Conservation (phyloP, 2,113 vertebrate species). For the Megaptera novaeangliae region DNA sequence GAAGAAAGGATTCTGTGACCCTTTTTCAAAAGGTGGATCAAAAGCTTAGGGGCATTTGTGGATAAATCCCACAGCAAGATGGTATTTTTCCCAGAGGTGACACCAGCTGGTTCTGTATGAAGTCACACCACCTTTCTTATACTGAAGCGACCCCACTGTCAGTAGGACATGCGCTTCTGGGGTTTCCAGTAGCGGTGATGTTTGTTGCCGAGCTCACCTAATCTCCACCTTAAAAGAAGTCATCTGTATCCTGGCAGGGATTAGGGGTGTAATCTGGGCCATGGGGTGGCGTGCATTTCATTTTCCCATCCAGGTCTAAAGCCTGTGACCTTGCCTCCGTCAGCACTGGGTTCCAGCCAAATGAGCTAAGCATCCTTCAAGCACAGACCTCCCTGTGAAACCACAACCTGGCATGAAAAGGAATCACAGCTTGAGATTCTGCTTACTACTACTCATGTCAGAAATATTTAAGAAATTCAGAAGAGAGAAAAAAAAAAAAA, state of each 20-base stretch:
- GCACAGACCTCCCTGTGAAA: not conserved
- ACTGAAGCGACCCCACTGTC: accelerated
- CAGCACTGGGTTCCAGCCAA: not conserved
- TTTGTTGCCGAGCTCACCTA: not conserved
- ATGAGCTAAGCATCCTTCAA: not conserved
- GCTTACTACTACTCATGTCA: conserved; percentile 21
- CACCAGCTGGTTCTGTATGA: not conserved
- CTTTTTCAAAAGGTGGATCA: not conserved
- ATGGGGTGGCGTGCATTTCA: not conserved
- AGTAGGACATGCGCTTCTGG: not conserved
- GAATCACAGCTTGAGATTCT: conserved; percentile 11
- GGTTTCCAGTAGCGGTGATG: not conserved
- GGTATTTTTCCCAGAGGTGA: not conserved
- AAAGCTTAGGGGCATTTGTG: not conserved
- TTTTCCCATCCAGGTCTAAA: not conserved
- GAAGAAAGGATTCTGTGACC: conserved; percentile 28
- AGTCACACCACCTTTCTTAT: not conserved
- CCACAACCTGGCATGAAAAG: conserved; percentile 15
- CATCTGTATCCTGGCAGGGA: not conserved
- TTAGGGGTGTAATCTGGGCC: not conserved
- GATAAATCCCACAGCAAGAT: not conserved
- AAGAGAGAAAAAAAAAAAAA: not conserved
- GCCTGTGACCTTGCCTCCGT: not conserved
- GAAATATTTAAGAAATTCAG: conserved; percentile 53
- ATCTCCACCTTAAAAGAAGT: not conserved